A percentile compares a stretch with the other conserved stretches of the same genome.
Conservation (phyloP, 23 tunicate species). For the Ascidia mentula region DNA sequence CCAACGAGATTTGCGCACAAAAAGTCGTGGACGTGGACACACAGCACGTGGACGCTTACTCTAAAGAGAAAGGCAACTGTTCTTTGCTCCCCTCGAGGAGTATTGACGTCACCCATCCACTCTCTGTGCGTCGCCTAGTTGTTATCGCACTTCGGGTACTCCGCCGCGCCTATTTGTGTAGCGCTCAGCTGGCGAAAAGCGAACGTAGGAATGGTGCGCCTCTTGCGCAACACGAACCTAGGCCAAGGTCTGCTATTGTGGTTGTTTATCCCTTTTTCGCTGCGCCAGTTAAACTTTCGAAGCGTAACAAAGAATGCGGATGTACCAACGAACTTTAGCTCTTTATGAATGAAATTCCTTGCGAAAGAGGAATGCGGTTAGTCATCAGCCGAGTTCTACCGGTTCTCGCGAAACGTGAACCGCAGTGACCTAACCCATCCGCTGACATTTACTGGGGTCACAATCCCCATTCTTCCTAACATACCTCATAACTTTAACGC, state of each 20-base stretch:
- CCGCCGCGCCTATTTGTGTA: background rate
- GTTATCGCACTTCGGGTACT: background rate
- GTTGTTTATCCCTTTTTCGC: background rate
- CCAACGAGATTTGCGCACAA: no score
- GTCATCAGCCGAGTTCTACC: background rate
- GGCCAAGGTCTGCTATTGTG: background rate
- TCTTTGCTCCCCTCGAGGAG: background rate
- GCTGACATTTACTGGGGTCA: background rate
- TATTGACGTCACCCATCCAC: background rate
- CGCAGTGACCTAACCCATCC: background rate
- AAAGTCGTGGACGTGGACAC: no score
- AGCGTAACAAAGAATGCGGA: background rate
- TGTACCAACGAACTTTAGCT: background rate
- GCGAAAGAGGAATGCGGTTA: background rate
- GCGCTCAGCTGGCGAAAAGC: background rate
- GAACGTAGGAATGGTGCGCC: background rate
- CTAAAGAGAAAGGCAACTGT: no score
- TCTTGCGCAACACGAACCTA: background rate
- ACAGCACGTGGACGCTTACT: no score
- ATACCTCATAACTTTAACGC: background rate
- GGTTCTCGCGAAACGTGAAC: background rate
- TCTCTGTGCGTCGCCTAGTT: background rate
- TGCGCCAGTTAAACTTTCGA: background rate
- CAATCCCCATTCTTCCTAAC: background rate
- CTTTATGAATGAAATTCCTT: background rate